phyloP scores from a whole-genome alignment of 30 jellyfish, hydroid and myxozoan species.

The Rhopilema esculentum region DNA sequence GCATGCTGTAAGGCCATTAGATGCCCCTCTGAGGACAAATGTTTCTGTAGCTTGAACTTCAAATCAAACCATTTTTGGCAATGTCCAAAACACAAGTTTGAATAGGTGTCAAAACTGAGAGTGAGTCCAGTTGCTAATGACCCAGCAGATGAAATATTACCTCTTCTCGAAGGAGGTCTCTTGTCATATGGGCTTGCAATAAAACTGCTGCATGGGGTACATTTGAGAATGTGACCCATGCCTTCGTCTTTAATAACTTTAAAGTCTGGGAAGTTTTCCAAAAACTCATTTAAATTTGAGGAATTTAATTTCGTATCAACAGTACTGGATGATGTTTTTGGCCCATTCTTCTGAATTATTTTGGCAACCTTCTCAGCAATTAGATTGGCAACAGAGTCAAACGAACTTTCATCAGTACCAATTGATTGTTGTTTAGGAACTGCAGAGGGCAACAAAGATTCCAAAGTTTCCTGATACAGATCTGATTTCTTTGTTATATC shows the following conservation, averaged over 20 bases:
- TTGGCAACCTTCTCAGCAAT: slow-evolving; percentile 7
- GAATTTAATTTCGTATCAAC: background rate
- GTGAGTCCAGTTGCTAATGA: slow-evolving; percentile 10
- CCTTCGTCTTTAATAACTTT: background rate
- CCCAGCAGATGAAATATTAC: background rate
- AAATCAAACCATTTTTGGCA: slow-evolving; percentile 30
- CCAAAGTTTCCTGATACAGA: background rate
- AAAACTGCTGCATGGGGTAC: slow-evolving; percentile 1
- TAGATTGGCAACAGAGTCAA: slow-evolving; percentile 5
- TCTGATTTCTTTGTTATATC: background rate
- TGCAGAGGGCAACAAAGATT: background rate
- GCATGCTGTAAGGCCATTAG: slow-evolving; percentile 13
- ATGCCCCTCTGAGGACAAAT: slow-evolving; percentile 17
- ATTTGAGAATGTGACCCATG: background rate
- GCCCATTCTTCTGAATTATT: background rate
- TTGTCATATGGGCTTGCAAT: slow-evolving; percentile 26
- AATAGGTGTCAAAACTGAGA: background rate
- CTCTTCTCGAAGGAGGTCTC: slow-evolving; percentile 12
- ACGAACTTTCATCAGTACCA: background rate
- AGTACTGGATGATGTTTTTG: background rate
- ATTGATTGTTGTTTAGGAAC: background rate
- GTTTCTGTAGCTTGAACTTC: slow-evolving; percentile 4
- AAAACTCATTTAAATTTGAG: slow-evolving; percentile 4
- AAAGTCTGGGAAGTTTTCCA: slow-evolving; percentile 23
- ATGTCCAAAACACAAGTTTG: slow-evolving; percentile 21